Evolutionary conservation across 1,140 invertebrate genomes (phyloP).

Genomic region (Araneus ventricosus): DNA sequence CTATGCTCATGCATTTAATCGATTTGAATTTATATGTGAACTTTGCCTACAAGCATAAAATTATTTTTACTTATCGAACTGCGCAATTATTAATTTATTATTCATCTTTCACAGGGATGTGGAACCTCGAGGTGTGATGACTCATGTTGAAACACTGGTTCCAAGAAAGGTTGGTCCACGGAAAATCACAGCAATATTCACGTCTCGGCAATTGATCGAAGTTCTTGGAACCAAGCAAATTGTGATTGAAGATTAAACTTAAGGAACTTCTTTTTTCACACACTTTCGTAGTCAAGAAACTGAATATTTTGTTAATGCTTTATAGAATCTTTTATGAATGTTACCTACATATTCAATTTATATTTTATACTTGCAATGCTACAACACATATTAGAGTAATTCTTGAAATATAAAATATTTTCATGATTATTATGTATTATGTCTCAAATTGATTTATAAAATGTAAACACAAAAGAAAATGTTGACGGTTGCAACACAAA

Average conservation of each 20-base stretch:
- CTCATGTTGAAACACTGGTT: slow-evolving; percentile 86
- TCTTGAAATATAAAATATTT: slow-evolving; percentile 4
- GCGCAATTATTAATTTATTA: not conserved
- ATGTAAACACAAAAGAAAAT: not conserved
- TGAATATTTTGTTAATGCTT: not conserved
- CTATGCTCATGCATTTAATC: not conserved
- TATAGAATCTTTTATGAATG: not conserved
- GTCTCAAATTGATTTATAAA: not conserved
- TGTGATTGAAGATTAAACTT: slow-evolving; percentile 62
- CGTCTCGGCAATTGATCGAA: slow-evolving; percentile 89
- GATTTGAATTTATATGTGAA: not conserved
- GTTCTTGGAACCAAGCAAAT: slow-evolving; percentile 85
- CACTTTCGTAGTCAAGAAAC: not conserved
- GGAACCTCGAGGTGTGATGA: slow-evolving; percentile 84
- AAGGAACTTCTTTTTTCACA: too few species aligned
- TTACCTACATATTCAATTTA: not conserved
- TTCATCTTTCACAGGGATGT: slow-evolving; percentile 81
- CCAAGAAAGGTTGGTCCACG: slow-evolving; percentile 87
- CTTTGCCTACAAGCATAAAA: not conserved
- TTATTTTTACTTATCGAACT: not conserved
- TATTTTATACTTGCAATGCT: not conserved
- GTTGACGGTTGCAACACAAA: too few species aligned
- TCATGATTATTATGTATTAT: not conserved
- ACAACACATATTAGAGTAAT: not conserved
- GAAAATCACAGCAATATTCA: slow-evolving; percentile 90